phyloP scores from a whole-genome alignment of 2,113 vertebrate species.

The Phycodurus eques region DNA sequence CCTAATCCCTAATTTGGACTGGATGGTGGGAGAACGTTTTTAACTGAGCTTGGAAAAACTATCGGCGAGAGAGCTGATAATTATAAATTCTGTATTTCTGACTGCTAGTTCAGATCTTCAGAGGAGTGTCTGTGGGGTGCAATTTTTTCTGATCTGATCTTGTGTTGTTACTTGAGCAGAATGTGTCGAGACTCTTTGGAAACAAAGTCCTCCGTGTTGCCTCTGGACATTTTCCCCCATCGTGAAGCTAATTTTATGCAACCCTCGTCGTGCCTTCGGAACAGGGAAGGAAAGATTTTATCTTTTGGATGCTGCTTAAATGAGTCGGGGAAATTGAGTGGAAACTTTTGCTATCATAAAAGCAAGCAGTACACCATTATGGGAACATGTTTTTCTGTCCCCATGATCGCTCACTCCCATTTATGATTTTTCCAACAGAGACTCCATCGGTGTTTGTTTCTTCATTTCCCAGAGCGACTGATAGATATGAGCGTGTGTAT shows the following conservation, averaged over 20 bases:
- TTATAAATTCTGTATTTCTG: conserved; percentile 34
- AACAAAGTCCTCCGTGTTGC: conserved; percentile 63
- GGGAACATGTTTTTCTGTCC: conserved; percentile 42
- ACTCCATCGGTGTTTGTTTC: conserved; percentile 26
- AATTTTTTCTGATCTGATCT: conserved; percentile 65
- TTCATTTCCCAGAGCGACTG: conserved; percentile 16
- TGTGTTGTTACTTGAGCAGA: conserved; percentile 44
- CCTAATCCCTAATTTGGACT: conserved; percentile 23
- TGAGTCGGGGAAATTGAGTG: conserved; percentile 61
- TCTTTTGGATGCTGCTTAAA: conserved; percentile 54
- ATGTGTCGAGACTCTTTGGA: conserved; percentile 61
- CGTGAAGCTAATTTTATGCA: conserved; percentile 67
- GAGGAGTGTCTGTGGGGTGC: conserved; percentile 54
- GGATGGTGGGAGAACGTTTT: conserved; percentile 23
- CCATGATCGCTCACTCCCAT: conserved; percentile 33
- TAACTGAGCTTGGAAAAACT: conserved; percentile 24
- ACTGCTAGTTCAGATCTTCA: conserved; percentile 50
- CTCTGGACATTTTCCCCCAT: conserved; percentile 63
- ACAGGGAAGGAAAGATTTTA: conserved; percentile 53
- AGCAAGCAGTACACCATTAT: conserved; percentile 40
- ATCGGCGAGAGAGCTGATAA: conserved; percentile 34
- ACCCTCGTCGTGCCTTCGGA: conserved; percentile 60
- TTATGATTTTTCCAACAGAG: conserved; percentile 40
- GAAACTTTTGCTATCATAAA: conserved; percentile 56
- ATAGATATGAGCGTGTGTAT: conserved; percentile 7